A percentile compares a stretch with the other conserved stretches of the same genome.
phyloP scores from a whole-genome alignment of 2,797 vertebrate genomes.

The Lacerta bilineata region DNA sequence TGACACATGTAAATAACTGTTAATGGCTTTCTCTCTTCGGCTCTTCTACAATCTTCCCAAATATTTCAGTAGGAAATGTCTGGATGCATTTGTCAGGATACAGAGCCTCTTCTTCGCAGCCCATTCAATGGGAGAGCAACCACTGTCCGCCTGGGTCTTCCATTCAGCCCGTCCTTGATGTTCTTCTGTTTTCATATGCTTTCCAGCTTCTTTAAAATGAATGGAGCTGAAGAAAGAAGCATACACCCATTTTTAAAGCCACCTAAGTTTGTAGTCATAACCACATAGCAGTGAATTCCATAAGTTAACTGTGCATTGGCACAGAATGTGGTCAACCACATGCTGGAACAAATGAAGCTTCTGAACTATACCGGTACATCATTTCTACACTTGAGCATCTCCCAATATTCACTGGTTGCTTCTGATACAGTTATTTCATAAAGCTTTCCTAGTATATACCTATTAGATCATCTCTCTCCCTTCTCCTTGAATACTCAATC shows the following conservation, averaged over 20 bases:
- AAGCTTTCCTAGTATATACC: neutral
- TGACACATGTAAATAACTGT: neutral
- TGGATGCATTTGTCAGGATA: constrained; percentile 41
- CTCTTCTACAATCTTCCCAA: constrained; percentile 1
- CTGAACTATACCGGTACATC: neutral
- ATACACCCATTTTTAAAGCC: constrained; percentile 4
- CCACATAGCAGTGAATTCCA: neutral
- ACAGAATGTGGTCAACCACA: neutral
- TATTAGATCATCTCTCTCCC: neutral
- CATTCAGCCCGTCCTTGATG: neutral
- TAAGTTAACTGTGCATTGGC: neutral
- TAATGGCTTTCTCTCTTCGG: constrained; percentile 28
- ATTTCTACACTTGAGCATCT: neutral
- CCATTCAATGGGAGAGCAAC: constrained; percentile 45
- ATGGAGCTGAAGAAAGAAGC: constrained; percentile 79
- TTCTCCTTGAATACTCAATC: neutral
- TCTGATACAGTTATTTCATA: neutral
- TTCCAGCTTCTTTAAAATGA: constrained; percentile 85
- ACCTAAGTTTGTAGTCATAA: neutral
- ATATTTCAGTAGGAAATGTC: constrained; percentile 27
- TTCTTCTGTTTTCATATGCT: constrained; percentile 76
- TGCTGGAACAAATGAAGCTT: neutral
- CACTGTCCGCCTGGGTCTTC: constrained; percentile 51
- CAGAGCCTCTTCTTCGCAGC: constrained; percentile 47
- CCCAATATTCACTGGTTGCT: neutral